A percentile compares a stretch with the other conserved stretches of the same genome.
Conservation (phyloP, 1,140 invertebrate genomes). For the Drosophila busckii region DNA sequence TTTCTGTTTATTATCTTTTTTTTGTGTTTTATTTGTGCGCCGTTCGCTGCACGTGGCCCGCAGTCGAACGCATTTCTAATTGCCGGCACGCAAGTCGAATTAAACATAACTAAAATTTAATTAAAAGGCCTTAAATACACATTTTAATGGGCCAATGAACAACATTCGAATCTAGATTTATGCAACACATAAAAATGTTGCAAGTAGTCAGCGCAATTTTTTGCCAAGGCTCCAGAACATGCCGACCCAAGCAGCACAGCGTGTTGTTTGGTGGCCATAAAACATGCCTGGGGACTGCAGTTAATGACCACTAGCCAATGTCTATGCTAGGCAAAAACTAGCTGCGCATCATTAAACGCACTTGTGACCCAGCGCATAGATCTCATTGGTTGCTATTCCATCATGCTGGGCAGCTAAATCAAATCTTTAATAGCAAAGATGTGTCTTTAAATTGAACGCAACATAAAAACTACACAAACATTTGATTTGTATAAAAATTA, state of each 20-base stretch:
- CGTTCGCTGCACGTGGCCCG: conserved; percentile 32
- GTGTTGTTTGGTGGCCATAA: conserved; percentile 65
- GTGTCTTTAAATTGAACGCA: too few species aligned
- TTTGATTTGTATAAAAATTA: too few species aligned
- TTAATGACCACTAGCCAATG: conserved; percentile 58
- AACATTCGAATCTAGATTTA: conserved; percentile 13
- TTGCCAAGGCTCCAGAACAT: conserved; percentile 20
- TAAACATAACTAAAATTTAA: conserved; percentile 58
- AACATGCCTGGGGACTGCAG: conserved; percentile 63
- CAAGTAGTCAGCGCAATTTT: conserved; percentile 15
- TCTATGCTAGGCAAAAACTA: conserved; percentile 46
- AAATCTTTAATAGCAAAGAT: too few species aligned
- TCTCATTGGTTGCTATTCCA: too few species aligned
- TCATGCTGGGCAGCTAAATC: too few species aligned
- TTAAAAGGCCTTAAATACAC: conserved; percentile 35
- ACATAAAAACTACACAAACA: too few species aligned
- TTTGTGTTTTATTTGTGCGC: too few species aligned
- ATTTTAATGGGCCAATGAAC: conserved; percentile 51
- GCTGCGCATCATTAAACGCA: conserved; percentile 63
- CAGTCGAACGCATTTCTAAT: conserved; percentile 19
- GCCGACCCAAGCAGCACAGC: too few species aligned
- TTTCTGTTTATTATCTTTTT: conserved; percentile 23
- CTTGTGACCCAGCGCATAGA: conserved; percentile 43
- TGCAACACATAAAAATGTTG: conserved; percentile 42
- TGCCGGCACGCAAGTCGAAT: conserved; percentile 45